A percentile compares a stretch with the other conserved stretches of the same genome.
Conservation (phyloP, 2,797 vertebrate species). For the Cyprinodon diabolis region DNA sequence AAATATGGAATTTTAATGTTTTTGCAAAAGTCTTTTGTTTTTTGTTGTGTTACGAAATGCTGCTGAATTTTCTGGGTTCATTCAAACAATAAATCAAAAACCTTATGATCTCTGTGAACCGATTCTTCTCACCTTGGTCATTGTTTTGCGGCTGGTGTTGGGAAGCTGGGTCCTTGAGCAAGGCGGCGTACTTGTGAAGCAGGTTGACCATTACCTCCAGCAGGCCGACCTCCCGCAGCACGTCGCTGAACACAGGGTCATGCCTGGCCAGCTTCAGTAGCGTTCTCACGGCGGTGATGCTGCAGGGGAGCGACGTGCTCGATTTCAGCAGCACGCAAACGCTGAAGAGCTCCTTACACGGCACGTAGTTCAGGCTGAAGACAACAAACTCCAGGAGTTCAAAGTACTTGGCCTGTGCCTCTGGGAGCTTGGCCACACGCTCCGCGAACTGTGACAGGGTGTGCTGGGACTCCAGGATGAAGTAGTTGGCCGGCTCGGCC, state of each 20-base stretch:
- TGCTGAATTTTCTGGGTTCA: neutral
- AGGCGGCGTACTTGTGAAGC: constrained; percentile 96
- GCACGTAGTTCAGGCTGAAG: constrained; percentile 97
- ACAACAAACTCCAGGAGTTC: constrained; percentile 96
- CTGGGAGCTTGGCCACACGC: constrained; percentile 90
- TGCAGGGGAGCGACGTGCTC: constrained; percentile 91
- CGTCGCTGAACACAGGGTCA: constrained; percentile 95
- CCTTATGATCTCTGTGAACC: neutral
- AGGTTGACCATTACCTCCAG: constrained; percentile 97
- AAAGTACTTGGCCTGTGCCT: constrained; percentile 95
- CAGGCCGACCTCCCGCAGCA: constrained; percentile 96
- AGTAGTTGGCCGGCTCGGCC: constrained; percentile 94
- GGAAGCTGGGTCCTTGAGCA: constrained; percentile 91
- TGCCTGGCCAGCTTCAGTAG: constrained; percentile 93
- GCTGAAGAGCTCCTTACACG: constrained; percentile 98
- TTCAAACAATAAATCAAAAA: neutral
- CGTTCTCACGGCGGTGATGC: constrained; percentile 90
- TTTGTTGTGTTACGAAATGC: too few relatives aligned
- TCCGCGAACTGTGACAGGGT: constrained; percentile 95
- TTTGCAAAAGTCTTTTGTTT: too few relatives aligned
- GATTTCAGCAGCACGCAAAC: constrained; percentile 96
- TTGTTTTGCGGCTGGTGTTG: constrained; percentile 80
- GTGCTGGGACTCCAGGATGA: constrained; percentile 96
- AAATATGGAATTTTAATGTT: too few relatives aligned
- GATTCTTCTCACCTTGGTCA: constrained; percentile 85